Evolutionary conservation across 2,113 vertebrate genomes (phyloP).

Genomic region (Mobula hypostoma): DNA sequence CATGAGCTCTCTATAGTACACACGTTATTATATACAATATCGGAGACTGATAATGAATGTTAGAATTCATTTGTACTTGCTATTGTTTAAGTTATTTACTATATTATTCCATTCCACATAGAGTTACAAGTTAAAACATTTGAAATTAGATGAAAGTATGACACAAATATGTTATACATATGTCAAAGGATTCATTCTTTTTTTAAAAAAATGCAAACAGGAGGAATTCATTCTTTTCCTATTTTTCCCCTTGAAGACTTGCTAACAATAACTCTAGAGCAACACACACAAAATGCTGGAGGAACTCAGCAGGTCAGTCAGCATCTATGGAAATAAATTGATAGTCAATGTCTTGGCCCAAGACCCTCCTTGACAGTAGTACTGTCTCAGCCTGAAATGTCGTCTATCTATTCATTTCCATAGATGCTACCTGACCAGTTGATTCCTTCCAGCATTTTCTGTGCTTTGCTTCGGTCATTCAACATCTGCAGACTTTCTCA

Average conservation of each 20-base stretch:
- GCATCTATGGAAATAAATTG: no score
- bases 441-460: no score
- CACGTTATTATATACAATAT: conserved; percentile 50
- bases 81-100: background rate
- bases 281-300: no score
- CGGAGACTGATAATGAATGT: background rate
- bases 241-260: background rate
- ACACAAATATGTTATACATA: background rate
- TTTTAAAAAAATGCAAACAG: no score
- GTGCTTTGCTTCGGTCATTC: no score
- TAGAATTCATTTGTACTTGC: background rate
- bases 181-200: background rate
- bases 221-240: background rate
- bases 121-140: background rate
- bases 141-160: conserved; percentile 9
- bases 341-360: no score
- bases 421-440: no score
- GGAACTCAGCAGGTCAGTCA: no score
- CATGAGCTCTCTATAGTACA: conserved; percentile 41
- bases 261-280: background rate
- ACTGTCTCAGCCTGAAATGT: no score
- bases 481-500: no score
- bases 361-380: no score
- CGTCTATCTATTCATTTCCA: no score
- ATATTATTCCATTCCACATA: background rate